Evolutionary conservation across 2,888 invertebrate genomes (phyloP), one percentile per base, ranked within the genome.

Genomic region (Kryphioiulus occultus): DNA sequence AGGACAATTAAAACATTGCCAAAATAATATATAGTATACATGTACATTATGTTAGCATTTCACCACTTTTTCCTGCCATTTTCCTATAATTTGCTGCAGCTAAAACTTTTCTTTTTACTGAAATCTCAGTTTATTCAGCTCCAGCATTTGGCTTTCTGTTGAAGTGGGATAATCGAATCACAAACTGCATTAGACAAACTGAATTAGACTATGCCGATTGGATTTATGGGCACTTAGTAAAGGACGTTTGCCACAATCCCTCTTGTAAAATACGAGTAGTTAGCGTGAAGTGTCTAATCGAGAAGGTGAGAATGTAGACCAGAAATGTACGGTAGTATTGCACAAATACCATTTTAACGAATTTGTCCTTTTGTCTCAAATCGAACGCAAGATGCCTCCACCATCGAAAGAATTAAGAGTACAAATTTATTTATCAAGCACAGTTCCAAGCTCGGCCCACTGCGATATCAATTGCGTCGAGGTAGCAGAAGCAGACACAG

Each of bases 91-190:
- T n/a, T n/a, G n/a, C n/a, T n/a, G n/a, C n/a, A n/a, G n/a, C 39
- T 39, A 39, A 39, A 39, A 39, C 39, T 39, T 32, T 84, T n/a
- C 35, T 22, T 22, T n/a, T 84, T 84, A n/a, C 17, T 83, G 35
- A 26, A 83, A 83, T 26, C 30, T 0, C 22, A 84, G 84, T 84
- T 39, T 84, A 84, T 32, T 84, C 84, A 19, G 84, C 84, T 84
- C 84, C 84, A 84, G 22, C 39, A 32, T 84, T 84, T 84, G 32
- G 84, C n/a, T 84, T 39, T 84, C 32, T 19, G 19, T 84, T 84
- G n/a, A 84, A 32, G 19, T 84, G 84, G 84, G 35, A 84, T 32
- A 32, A 84, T 84, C 84, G 32, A 1, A 84, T 39, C 22, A n/a
- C 30, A 17, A 32, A 84, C 35, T 84, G 84, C 39, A 0, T 32